phyloP scores from a whole-genome alignment of 2,888 invertebrate species.

The Metopia argyrocephala region DNA sequence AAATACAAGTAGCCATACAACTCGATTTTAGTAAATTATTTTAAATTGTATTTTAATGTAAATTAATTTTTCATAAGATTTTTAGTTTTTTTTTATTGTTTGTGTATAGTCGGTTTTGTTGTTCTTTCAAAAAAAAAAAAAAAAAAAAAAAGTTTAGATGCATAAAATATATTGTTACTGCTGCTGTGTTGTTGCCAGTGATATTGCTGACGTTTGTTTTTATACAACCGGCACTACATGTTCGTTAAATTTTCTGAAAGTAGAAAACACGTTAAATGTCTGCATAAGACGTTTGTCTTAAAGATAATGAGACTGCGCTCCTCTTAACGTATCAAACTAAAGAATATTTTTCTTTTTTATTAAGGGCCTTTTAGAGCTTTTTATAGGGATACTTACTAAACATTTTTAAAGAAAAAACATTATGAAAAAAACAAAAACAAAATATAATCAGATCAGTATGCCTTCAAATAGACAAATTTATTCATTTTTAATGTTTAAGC shows the following conservation, averaged over 20 bases:
- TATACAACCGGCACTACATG: slow-evolving; percentile 61
- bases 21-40: slow-evolving; percentile 76
- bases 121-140: background rate
- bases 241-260: slow-evolving; percentile 53
- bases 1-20: slow-evolving; percentile 72
- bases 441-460: too few relatives aligned
- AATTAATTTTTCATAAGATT: slow-evolving; percentile 75
- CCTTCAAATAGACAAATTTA: too few relatives aligned
- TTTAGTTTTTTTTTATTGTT: slow-evolving; percentile 44
- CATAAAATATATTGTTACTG: slow-evolving; percentile 5
- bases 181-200: slow-evolving; percentile 12
- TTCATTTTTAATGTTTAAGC: too few relatives aligned
- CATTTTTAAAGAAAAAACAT: too few relatives aligned
- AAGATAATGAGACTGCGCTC: background rate
- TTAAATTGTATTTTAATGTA: slow-evolving; percentile 78
- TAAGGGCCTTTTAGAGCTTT: slow-evolving; percentile 13
- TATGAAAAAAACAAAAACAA: too few relatives aligned
- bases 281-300: slow-evolving; percentile 43
- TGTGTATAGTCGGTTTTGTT: slow-evolving; percentile 32
- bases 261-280: slow-evolving; percentile 53
- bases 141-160: background rate
- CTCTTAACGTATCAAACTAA: background rate
- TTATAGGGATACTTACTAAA: background rate
- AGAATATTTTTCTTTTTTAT: background rate
- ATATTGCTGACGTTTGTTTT: slow-evolving; percentile 35